Percentiles rank a stretch among this genome's conserved stretches.
Conservation (phyloP, 2,797 vertebrate species). For the Cryptoblepharus egeriae region DNA sequence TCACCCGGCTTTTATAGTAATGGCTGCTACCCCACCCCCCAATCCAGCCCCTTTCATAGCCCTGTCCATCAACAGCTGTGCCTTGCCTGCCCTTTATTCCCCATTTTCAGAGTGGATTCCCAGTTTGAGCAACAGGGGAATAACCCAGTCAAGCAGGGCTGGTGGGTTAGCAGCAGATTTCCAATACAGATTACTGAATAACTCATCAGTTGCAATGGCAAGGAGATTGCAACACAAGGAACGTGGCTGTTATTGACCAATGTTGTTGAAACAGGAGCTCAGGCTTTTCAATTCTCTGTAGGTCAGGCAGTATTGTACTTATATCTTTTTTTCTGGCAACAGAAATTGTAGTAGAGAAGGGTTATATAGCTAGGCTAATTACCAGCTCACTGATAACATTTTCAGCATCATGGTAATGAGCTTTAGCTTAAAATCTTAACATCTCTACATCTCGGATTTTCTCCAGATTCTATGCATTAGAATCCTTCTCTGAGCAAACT, state of each 20-base stretch:
- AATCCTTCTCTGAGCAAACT: neutral
- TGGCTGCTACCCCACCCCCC: too few species aligned
- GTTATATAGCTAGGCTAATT: neutral
- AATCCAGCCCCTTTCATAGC: too few species aligned
- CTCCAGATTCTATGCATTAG: constrained; percentile 12
- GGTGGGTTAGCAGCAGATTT: too few species aligned
- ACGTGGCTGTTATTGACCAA: too few species aligned
- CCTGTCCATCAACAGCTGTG: too few species aligned
- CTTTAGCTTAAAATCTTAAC: constrained; percentile 45
- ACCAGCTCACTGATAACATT: neutral
- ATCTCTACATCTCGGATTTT: constrained; percentile 28
- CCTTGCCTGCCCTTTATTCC: too few species aligned
- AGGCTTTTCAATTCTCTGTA: constrained; percentile 31
- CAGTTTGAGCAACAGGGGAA: too few species aligned
- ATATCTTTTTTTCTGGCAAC: constrained; percentile 45
- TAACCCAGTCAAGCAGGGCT: too few species aligned
- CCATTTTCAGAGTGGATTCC: too few species aligned
- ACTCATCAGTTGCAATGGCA: neutral
- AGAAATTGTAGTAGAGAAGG: constrained; percentile 45
- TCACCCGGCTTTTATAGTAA: too few species aligned
- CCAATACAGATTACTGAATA: neutral
- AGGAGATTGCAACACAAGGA: neutral
- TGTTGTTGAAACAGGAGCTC: constrained; percentile 8
- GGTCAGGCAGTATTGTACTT: constrained; percentile 31
- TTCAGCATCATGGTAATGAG: constrained; percentile 21